These are phyloP conservation scores for Aptenodytes patagonicus DNA, from an alignment of 2,113 vertebrate genomes.

Conservation along the genomic window DNA sequence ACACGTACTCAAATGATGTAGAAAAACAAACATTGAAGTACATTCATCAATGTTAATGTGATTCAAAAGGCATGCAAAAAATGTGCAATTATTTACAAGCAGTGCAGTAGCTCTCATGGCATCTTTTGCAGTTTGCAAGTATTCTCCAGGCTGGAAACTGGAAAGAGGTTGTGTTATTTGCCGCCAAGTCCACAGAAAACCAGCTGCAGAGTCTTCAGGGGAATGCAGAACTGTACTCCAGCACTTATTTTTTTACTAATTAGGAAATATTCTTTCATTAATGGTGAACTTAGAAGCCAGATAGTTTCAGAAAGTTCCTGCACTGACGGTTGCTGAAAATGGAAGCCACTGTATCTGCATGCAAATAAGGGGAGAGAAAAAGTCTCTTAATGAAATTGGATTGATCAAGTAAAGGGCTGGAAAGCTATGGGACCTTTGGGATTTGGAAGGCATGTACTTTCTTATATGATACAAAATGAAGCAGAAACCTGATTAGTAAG, in stretches of 20 bases:
- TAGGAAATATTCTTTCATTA: background rate
- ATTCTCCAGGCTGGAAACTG: background rate
- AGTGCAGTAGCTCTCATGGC: background rate
- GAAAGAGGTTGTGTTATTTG: background rate
- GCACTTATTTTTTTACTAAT: background rate
- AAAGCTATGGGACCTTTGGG: background rate
- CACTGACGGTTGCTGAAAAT: background rate
- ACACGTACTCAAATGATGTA: background rate
- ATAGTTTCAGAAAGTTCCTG: background rate
- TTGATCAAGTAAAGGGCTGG: background rate
- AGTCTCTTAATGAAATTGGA: background rate
- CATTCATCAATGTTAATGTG: background rate
- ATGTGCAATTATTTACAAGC: background rate
- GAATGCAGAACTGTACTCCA: background rate
- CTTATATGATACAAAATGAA: background rate
- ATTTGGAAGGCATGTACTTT: background rate
- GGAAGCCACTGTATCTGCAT: background rate
- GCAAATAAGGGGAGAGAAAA: background rate
- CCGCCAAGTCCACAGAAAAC: background rate
- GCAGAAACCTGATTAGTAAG: background rate
- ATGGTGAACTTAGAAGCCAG: background rate
- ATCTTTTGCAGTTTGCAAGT: background rate
- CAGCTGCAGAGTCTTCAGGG: background rate
- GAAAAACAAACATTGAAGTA: background rate
- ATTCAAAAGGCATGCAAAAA: background rate